These are phyloP conservation scores for Cancer borealis DNA, from an alignment of 2,888 invertebrate genomes.

Conservation along the genomic window DNA sequence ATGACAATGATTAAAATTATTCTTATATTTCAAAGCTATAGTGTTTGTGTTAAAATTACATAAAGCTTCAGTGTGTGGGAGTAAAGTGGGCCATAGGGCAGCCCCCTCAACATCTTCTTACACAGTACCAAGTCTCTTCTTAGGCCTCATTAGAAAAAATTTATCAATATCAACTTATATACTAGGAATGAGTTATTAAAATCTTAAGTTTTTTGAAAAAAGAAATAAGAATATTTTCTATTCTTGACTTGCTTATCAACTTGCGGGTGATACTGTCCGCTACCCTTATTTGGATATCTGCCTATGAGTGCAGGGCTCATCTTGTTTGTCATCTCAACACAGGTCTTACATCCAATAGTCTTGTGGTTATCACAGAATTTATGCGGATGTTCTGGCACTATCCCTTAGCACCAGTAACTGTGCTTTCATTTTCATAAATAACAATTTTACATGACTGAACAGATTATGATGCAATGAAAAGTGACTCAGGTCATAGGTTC, in stretches of 20 bases:
- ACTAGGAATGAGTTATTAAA: neutral
- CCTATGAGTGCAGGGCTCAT: neutral
- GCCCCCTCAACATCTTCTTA: conserved; percentile 6
- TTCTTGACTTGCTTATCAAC: neutral
- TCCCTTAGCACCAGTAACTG: neutral
- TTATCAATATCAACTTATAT: neutral
- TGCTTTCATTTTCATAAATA: neutral
- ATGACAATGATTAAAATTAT: conserved; percentile 30
- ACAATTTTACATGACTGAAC: conserved; percentile 10
- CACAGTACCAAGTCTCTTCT: conserved; percentile 31
- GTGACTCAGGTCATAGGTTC: conserved; percentile 11
- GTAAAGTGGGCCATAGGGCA: neutral
- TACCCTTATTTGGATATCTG: neutral
- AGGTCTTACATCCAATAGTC: neutral
- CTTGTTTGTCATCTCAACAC: neutral
- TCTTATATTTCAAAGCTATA: conserved; percentile 31
- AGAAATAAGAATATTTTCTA: neutral
- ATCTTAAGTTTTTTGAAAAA: neutral
- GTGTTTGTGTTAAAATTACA: neutral
- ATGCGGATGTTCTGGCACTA: neutral
- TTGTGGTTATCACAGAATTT: neutral
- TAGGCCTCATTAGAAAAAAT: neutral
- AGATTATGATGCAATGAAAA: conserved; percentile 1
- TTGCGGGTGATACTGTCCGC: neutral
- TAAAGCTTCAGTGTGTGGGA: conserved; percentile 37